Evolutionary conservation across 1,140 invertebrate genomes (phyloP), one percentile per base, ranked within the genome.

Genomic region (Chrysoperla carnea): DNA sequence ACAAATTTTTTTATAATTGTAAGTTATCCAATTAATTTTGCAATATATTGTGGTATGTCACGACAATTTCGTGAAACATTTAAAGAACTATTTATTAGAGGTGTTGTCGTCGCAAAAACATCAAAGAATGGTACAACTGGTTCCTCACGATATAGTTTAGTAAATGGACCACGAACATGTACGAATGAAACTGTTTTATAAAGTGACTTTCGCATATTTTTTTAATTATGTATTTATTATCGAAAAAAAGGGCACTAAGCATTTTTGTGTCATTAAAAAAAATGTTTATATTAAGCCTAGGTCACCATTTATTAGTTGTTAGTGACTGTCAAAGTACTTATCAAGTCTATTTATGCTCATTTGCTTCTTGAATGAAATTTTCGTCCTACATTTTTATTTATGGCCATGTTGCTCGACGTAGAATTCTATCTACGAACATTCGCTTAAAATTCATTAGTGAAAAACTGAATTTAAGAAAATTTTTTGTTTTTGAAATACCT

Each of bases 11-110:
- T 88, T 59, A 86, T 95, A 47, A 81, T 89, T 36, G 68, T 90
- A 6, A 86, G 81, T 13, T 94, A 93, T 60, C 89, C 89, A 0
- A 80, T 93, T 42, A 92, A 94, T 62, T 95, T 95, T 55, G 88
- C 87, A 41, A 93, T 95, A 46, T 95, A 95, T 58, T 94, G 89
- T 58, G 87, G 87, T 6, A 94, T 94, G 90, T 88, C 83, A 38
- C 68, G 86, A 15, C 86, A 92, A 56, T 95, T 95, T 57, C 67
- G 90, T 28, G 86, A 92, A 58, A 94, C 90, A 1, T 95, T 94
- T 62, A 88, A 87, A 52, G 79, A 87, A 51, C 66, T 94, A 4
- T 93, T 94, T 52, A 69, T 84, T 6, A 63, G 73, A 2, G 71
- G 73, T 3, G 61, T 69, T 1, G 65, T 66, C 8, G 65, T 63